Evolutionary conservation across 2,888 invertebrate genomes (phyloP).

Genomic region (Furcula furcula): DNA sequence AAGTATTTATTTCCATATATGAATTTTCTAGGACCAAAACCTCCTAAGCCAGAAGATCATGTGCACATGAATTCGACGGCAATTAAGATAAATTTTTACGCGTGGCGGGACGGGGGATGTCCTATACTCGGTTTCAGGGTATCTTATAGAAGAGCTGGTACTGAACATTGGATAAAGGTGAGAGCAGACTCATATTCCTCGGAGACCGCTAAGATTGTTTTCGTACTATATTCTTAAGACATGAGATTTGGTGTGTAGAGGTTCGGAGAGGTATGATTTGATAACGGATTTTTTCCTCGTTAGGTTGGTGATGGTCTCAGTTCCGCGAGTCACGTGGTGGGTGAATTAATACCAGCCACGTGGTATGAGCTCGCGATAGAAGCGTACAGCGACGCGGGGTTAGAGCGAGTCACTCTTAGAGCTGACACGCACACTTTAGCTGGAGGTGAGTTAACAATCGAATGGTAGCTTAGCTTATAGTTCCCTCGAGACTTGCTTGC

Average conservation of each 20-base stretch:
- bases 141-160: constrained; percentile 84
- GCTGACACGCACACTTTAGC: constrained; percentile 83
- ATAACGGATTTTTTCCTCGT: background rate
- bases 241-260: no score
- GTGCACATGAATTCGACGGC: constrained; percentile 89
- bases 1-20: no score
- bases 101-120: constrained; percentile 92
- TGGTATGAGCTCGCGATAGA: constrained; percentile 84
- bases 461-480: no score
- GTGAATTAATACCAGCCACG: constrained; percentile 79
- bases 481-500: background rate
- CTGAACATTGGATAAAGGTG: constrained; percentile 76
- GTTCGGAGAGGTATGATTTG: no score
- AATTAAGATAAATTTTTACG: constrained; percentile 87
- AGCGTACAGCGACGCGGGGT: constrained; percentile 83
- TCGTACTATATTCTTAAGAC: no score
- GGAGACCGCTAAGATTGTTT: no score
- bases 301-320: constrained; percentile 68
- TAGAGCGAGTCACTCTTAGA: constrained; percentile 78
- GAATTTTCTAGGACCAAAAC: constrained; percentile 85
- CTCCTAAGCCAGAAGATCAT: constrained; percentile 86
- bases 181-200: no score
- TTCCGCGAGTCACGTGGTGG: constrained; percentile 70
- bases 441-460: constrained; percentile 76
- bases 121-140: constrained; percentile 88